Evolutionary conservation across 2,888 invertebrate genomes (phyloP).

Genomic region (Minunthozetes semirufus): DNA sequence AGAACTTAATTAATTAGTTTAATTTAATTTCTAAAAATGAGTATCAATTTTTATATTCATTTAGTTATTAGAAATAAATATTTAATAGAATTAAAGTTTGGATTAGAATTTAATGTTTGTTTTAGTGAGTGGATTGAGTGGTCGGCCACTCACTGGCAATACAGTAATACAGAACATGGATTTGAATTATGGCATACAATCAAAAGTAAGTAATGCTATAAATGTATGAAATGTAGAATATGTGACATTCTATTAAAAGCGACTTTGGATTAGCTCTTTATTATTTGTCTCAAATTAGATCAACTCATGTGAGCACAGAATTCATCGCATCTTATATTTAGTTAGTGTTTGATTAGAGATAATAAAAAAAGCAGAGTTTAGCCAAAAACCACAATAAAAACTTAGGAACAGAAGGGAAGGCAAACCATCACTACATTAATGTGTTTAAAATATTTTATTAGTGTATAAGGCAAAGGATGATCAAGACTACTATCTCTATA

Average conservation of each 20-base stretch:
- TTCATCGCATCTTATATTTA: neutral
- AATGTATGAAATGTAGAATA: neutral
- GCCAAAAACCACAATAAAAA: neutral
- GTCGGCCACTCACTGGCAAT: conserved; percentile 29
- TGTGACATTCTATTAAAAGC: neutral
- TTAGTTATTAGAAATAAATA: too few species aligned
- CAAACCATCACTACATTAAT: too few species aligned
- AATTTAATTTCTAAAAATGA: too few species aligned
- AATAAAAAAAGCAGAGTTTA: neutral
- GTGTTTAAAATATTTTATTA: too few species aligned
- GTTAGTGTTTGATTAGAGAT: neutral
- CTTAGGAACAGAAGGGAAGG: too few species aligned
- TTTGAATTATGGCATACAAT: conserved; percentile 9
- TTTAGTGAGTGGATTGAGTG: too few species aligned
- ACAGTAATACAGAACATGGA: conserved; percentile 18
- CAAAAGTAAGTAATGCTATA: neutral
- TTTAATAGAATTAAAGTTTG: too few species aligned
- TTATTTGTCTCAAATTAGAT: neutral
- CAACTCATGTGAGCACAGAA: neutral
- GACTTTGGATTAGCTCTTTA: neutral
- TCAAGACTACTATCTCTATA: too few species aligned
- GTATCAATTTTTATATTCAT: too few species aligned
- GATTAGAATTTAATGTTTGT: too few species aligned
- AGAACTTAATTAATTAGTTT: too few species aligned
- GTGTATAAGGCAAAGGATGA: too few species aligned